Conservation (phyloP, 2,888 invertebrate species). For the Pteria penguin region DNA sequence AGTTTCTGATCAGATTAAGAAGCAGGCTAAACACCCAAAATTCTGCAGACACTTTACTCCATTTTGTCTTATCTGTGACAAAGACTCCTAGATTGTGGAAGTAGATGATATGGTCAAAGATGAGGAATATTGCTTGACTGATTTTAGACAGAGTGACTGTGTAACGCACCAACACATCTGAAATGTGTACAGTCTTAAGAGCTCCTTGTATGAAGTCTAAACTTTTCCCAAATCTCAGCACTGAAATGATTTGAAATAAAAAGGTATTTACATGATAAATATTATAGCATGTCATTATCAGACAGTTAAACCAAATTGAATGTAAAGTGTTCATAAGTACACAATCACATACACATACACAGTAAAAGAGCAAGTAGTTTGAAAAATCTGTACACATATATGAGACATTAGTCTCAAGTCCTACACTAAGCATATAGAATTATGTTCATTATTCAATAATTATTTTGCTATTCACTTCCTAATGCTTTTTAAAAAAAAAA, state of each 20-base stretch:
- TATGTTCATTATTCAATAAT: too few relatives aligned
- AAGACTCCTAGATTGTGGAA: conserved; percentile 82
- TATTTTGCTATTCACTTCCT: too few relatives aligned
- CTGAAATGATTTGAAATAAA: too few relatives aligned
- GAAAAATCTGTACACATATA: too few relatives aligned
- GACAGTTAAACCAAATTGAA: background rate
- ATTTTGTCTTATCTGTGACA: conserved; percentile 86
- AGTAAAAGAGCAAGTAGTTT: too few relatives aligned
- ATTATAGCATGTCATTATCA: too few relatives aligned
- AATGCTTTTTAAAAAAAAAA: too few relatives aligned
- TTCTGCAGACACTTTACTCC: conserved; percentile 84
- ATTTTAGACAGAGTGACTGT: conserved; percentile 90
- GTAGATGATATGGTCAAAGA: conserved; percentile 94
- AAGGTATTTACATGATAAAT: too few relatives aligned
- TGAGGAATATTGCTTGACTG: conserved; percentile 88
- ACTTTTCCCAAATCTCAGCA: conserved; percentile 91
- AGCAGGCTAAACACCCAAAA: conserved; percentile 92
- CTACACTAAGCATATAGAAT: too few relatives aligned
- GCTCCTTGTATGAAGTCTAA: conserved; percentile 89
- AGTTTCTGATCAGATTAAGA: conserved; percentile 89
- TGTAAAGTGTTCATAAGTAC: background rate
- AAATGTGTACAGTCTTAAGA: conserved; percentile 86
- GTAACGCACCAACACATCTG: conserved; percentile 86
- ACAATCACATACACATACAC: background rate
- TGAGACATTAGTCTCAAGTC: too few relatives aligned